A percentile compares a stretch with the other conserved stretches of the same genome.
Conservation (phyloP, 2,113 vertebrate species). For the Seriola aureovittata region DNA sequence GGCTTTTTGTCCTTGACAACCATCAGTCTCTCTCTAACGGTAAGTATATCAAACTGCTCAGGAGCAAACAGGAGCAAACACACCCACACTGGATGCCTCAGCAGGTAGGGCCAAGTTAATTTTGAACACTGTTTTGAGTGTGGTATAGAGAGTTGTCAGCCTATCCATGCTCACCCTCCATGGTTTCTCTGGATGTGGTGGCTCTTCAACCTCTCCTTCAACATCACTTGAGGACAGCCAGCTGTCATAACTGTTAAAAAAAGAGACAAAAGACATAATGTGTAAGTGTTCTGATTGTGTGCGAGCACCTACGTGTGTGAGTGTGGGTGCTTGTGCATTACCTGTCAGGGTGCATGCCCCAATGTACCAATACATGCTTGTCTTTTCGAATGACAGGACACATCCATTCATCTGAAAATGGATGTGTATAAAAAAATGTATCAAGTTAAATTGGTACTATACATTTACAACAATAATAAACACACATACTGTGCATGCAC, state of each 20-base stretch:
- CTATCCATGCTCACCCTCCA: conserved; percentile 88
- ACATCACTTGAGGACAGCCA: conserved; percentile 92
- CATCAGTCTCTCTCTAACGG: background rate
- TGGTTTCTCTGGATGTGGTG: conserved; percentile 89
- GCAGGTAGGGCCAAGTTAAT: background rate
- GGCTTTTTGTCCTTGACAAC: background rate
- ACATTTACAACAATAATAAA: background rate
- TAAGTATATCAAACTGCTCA: background rate
- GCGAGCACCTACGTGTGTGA: background rate
- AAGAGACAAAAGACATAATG: background rate
- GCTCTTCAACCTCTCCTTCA: conserved; percentile 92
- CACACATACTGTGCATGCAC: background rate
- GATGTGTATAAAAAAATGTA: background rate
- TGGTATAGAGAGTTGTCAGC: background rate
- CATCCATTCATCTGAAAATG: conserved; percentile 93
- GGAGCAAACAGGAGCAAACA: background rate
- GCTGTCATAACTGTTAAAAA: conserved; percentile 90
- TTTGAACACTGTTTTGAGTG: background rate
- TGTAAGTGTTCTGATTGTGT: background rate
- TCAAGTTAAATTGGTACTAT: background rate
- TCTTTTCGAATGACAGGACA: conserved; percentile 94
- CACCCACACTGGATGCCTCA: background rate
- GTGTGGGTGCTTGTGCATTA: conserved; percentile 31
- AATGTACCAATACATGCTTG: conserved; percentile 94
- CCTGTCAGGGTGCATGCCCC: conserved; percentile 93